These are phyloP conservation scores for Gandaritis pyraliata DNA, from an alignment of 2,888 invertebrate species.

Conservation along the genomic window DNA sequence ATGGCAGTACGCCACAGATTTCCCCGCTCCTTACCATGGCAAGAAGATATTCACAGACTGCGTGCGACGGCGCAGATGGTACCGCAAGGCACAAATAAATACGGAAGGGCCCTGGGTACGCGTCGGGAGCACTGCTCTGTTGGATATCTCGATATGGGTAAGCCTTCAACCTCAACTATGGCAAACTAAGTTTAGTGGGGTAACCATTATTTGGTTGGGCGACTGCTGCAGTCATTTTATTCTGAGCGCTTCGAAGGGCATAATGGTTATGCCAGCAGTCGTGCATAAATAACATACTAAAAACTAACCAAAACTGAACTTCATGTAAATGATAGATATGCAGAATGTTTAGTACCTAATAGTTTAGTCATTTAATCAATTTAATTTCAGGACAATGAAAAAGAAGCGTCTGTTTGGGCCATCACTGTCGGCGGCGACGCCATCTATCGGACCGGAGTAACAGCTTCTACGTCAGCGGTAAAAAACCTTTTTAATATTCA, in stretches of 20 bases:
- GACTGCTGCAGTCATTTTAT: neutral
- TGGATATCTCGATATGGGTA: conserved; percentile 91
- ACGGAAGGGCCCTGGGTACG: conserved; percentile 96
- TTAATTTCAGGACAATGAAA: conserved; percentile 58
- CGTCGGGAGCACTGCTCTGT: conserved; percentile 92
- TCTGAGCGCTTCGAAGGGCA: neutral
- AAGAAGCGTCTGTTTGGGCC: conserved; percentile 90
- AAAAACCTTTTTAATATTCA: conserved; percentile 34
- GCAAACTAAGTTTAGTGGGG: too few species aligned
- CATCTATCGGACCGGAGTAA: conserved; percentile 91
- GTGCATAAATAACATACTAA: too few species aligned
- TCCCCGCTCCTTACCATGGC: conserved; percentile 93
- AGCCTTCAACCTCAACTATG: neutral
- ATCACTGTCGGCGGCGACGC: conserved; percentile 94
- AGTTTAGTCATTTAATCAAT: neutral
- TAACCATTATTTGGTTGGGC: too few species aligned
- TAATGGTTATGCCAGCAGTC: neutral
- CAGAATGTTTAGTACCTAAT: too few species aligned
- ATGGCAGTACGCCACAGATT: conserved; percentile 98
- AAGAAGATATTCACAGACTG: conserved; percentile 95
- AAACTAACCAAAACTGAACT: too few species aligned
- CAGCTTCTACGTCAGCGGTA: conserved; percentile 89
- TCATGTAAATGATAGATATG: too few species aligned
- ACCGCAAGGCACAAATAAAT: conserved; percentile 91
- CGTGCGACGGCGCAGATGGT: conserved; percentile 93